These are phyloP conservation scores for Thysanoteuthis rhombus DNA, from an alignment of 2,888 invertebrate species.

Conservation along the genomic window DNA sequence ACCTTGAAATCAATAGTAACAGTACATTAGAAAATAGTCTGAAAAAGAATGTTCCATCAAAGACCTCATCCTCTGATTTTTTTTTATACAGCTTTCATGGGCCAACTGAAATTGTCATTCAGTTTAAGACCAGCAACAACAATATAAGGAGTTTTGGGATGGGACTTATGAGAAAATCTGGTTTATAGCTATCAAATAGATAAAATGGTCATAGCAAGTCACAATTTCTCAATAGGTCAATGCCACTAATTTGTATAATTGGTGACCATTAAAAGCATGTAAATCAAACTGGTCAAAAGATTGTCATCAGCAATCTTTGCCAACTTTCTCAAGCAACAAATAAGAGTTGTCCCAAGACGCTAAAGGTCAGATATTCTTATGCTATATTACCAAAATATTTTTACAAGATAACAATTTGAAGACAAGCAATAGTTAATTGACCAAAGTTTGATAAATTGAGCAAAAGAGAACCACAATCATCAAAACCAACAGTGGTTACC, in stretches of 20 bases:
- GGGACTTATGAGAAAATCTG: background rate
- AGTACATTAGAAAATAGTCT: background rate
- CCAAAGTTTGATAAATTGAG: too few species aligned
- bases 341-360: background rate
- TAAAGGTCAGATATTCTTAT: background rate
- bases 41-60: background rate
- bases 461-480: background rate
- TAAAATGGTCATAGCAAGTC: background rate
- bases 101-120: background rate
- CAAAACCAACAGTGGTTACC: too few species aligned
- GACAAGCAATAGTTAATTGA: background rate
- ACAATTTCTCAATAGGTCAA: background rate
- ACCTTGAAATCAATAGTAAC: background rate
- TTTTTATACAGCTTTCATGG: background rate
- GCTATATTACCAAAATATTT: background rate
- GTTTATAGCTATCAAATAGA: too few species aligned
- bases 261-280: too few species aligned
- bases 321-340: background rate
- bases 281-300: background rate
- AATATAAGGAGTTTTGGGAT: background rate
- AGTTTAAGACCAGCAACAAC: background rate
- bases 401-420: background rate
- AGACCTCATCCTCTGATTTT: background rate
- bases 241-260: background rate
- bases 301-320: background rate